Evolutionary conservation across 2,888 invertebrate genomes (phyloP).

Genomic region (Falcaria lacertinaria): DNA sequence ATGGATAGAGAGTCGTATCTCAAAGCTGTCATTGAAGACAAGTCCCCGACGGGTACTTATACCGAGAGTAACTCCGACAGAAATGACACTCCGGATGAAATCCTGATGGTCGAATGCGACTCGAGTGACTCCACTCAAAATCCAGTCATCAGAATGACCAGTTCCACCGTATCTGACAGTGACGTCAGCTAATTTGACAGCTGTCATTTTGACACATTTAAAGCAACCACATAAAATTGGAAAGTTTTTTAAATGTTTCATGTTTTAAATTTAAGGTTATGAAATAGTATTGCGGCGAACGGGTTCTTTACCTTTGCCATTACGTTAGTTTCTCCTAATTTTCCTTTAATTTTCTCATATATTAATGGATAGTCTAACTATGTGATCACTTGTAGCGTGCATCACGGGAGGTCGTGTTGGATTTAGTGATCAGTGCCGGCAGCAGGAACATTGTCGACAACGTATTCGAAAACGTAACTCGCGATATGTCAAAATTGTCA

Average conservation of each 20-base stretch:
- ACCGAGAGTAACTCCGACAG: constrained; percentile 72
- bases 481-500: too few relatives aligned
- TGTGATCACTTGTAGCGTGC: too few relatives aligned
- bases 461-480: too few relatives aligned
- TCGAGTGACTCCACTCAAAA: constrained; percentile 71
- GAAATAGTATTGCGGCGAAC: too few relatives aligned
- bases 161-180: constrained; percentile 66
- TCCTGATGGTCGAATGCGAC: constrained; percentile 71
- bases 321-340: too few relatives aligned
- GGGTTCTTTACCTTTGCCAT: too few relatives aligned
- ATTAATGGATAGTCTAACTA: too few relatives aligned
- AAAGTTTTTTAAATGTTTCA: constrained; percentile 26
- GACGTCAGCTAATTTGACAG: constrained; percentile 56
- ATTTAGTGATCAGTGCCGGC: too few relatives aligned
- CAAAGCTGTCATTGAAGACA: constrained; percentile 72
- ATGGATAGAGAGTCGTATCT: constrained; percentile 68
- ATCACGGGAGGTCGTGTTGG: too few relatives aligned
- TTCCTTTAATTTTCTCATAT: too few relatives aligned
- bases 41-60: constrained; percentile 68
- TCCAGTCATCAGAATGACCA: constrained; percentile 72
- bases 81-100: constrained; percentile 70
- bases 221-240: neutral
- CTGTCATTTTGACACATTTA: neutral
- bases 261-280: constrained; percentile 14
- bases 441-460: too few relatives aligned